Percentiles rank a stretch among this genome's conserved stretches.
phyloP scores from a whole-genome alignment of 2,888 invertebrate genomes.

The Torymus texanus region DNA sequence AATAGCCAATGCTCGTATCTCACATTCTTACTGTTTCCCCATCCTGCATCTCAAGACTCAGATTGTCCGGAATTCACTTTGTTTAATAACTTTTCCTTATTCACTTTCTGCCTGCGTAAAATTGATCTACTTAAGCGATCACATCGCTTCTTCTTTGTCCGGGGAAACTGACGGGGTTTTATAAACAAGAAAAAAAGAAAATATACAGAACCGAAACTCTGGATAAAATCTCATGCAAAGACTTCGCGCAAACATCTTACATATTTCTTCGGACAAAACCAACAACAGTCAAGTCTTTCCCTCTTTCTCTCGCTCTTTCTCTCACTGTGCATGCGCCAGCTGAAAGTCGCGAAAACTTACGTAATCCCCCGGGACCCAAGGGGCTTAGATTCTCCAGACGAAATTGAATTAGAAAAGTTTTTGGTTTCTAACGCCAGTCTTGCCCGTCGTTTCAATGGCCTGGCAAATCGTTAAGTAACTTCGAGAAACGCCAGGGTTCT shows the following conservation, averaged over 20 bases:
- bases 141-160: constrained; percentile 31
- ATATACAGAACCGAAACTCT: neutral
- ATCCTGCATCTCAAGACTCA: neutral
- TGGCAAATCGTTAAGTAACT: constrained; percentile 34
- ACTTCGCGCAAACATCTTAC: constrained; percentile 53
- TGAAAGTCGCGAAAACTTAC: constrained; percentile 52
- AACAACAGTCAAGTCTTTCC: constrained; percentile 13
- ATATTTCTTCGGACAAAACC: constrained; percentile 38
- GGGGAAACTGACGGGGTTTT: constrained; percentile 5
- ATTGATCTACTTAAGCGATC: constrained; percentile 44
- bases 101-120: constrained; percentile 8
- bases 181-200: constrained; percentile 13
- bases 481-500: neutral
- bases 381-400: constrained; percentile 43
- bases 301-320: constrained; percentile 1
- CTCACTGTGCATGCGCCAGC: constrained; percentile 15
- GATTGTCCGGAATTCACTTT: constrained; percentile 47
- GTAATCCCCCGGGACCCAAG: constrained; percentile 41
- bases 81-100: constrained; percentile 45
- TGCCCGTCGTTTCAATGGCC: constrained; percentile 19
- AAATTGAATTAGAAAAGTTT: constrained; percentile 58
- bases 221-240: constrained; percentile 49
- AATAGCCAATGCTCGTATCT: too few species aligned
- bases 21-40: neutral
- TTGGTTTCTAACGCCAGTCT: constrained; percentile 36